phyloP scores from a whole-genome alignment of 1,140 invertebrate genomes.

The Papilio helenus region DNA sequence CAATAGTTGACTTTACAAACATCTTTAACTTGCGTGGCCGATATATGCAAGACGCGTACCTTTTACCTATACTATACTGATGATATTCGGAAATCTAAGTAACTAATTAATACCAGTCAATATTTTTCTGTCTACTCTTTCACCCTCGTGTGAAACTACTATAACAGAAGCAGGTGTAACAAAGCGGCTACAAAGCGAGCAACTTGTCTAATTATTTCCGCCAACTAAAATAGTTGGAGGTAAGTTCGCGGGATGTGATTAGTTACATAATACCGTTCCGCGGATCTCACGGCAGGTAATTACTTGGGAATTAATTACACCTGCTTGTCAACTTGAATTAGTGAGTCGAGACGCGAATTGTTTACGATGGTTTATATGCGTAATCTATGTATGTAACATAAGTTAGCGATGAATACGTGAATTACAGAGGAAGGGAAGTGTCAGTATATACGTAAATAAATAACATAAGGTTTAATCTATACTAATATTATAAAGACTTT shows the following conservation, averaged over 20 bases:
- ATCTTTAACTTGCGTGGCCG: no score
- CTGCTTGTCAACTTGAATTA: constrained; percentile 52
- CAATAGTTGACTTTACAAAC: no score
- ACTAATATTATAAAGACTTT: no score
- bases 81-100: no score
- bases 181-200: constrained; percentile 26
- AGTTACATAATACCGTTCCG: constrained; percentile 55
- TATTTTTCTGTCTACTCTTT: background rate
- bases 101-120: background rate
- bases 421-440: background rate
- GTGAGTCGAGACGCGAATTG: constrained; percentile 39
- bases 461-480: no score
- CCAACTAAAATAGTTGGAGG: constrained; percentile 43
- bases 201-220: constrained; percentile 37
- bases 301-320: constrained; percentile 69
- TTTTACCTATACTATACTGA: no score
- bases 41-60: no score
- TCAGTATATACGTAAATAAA: no score
- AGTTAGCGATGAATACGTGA: background rate
- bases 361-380: constrained; percentile 17
- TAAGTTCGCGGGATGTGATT: constrained; percentile 49
- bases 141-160: background rate
- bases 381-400: background rate
- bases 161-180: constrained; percentile 27
- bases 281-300: constrained; percentile 61